Conservation (phyloP, 1,140 invertebrate genomes). For the Nixonia krombeini region DNA sequence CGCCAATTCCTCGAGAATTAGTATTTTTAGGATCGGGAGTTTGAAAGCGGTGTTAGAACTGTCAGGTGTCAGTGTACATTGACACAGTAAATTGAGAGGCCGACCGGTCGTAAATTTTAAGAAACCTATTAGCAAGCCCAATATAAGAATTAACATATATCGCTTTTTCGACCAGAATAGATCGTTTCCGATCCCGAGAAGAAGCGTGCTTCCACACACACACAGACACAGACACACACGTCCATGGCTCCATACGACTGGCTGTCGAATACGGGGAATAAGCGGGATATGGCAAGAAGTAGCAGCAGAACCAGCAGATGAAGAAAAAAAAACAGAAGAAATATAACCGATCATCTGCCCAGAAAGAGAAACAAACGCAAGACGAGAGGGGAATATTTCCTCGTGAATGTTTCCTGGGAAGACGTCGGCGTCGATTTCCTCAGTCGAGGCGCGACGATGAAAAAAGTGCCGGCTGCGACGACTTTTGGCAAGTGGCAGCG, state of each 20-base stretch:
- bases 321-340: constrained; percentile 14
- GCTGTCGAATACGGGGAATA: constrained; percentile 5
- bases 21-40: not conserved
- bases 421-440: constrained; percentile 53
- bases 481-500: constrained; percentile 23
- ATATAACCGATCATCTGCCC: constrained; percentile 24
- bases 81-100: constrained; percentile 4
- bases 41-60: not conserved
- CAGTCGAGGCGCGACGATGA: constrained; percentile 18
- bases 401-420: constrained; percentile 35
- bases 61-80: constrained; percentile 2
- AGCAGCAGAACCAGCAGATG: not conserved
- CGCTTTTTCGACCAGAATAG: constrained; percentile 5
- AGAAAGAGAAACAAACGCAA: constrained; percentile 13
- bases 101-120: not conserved
- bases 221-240: too few relatives aligned
- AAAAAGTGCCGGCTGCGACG: constrained; percentile 29
- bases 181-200: not conserved
- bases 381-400: constrained; percentile 46
- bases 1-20: not conserved
- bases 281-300: constrained; percentile 13
- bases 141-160: constrained; percentile 9
- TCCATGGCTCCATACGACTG: not conserved
- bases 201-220: constrained; percentile 2
- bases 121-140: constrained; percentile 2